Evolutionary conservation across 2,797 vertebrate species (phyloP).

Genomic region (Thunnus albacares): DNA sequence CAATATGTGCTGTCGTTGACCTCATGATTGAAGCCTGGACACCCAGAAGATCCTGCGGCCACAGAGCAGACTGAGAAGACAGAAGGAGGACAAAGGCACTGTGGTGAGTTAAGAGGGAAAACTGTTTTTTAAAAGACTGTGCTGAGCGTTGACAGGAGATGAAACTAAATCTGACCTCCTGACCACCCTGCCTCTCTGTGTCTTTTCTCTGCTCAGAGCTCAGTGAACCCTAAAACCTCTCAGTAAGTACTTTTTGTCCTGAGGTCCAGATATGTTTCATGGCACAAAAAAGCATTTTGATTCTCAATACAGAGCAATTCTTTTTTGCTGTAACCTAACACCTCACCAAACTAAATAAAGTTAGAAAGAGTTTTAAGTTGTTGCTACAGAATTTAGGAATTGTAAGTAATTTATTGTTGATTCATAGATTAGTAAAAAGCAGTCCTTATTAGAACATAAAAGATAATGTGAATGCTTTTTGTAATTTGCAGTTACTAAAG

Average conservation of each 20-base stretch:
- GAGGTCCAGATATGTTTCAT: neutral
- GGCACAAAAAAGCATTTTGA: neutral
- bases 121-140: constrained; percentile 18
- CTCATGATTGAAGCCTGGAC: constrained; percentile 64
- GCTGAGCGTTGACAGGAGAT: constrained; percentile 48
- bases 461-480: neutral
- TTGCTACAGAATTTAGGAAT: neutral
- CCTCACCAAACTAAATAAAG: neutral
- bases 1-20: constrained; percentile 4
- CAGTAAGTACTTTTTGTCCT: constrained; percentile 71
- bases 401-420: neutral
- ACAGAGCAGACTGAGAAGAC: constrained; percentile 52
- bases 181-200: constrained; percentile 20
- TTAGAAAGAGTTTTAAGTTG: neutral
- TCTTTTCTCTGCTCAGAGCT: constrained; percentile 60
- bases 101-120: constrained; percentile 58
- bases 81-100: constrained; percentile 34
- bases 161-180: constrained; percentile 64
- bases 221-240: constrained; percentile 47
- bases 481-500: too few species aligned
- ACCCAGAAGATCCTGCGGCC: constrained; percentile 65
- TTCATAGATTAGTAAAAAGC: neutral
- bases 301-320: neutral
- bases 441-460: neutral
- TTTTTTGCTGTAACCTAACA: neutral